phyloP scores from a whole-genome alignment of 2,888 invertebrate genomes.

The Andrena trimmerana region DNA sequence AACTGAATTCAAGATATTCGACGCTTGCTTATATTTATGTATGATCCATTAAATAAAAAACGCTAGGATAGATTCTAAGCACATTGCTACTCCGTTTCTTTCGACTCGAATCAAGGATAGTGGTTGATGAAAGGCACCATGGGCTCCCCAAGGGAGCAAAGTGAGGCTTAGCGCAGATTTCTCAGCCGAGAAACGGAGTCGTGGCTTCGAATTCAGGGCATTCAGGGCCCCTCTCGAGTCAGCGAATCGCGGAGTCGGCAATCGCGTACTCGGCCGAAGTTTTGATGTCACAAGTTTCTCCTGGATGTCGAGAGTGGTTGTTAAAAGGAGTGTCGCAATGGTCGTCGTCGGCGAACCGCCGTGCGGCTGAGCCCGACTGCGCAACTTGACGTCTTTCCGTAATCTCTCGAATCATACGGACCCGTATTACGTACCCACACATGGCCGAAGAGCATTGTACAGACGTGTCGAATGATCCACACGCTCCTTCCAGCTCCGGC shows the following conservation, averaged over 20 bases:
- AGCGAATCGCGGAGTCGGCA: constrained; percentile 61
- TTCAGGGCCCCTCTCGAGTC: constrained; percentile 10
- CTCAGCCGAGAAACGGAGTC: background rate
- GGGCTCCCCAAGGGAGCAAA: background rate
- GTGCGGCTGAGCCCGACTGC: constrained; percentile 65
- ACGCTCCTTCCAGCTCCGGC: constrained; percentile 42
- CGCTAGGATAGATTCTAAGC: too few relatives aligned
- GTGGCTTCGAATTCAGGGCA: constrained; percentile 14
- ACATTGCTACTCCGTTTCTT: too few relatives aligned
- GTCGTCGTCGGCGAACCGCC: constrained; percentile 57
- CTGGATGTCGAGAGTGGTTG: constrained; percentile 71
- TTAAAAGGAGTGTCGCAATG: constrained; percentile 73
- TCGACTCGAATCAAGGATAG: too few relatives aligned
- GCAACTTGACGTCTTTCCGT: constrained; percentile 75
- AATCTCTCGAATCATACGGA: constrained; percentile 65
- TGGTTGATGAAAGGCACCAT: background rate
- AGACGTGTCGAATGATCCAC: constrained; percentile 14
- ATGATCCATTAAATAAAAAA: too few relatives aligned
- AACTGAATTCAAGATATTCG: too few relatives aligned
- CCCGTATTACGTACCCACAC: constrained; percentile 40
- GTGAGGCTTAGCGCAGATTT: background rate
- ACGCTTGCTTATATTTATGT: too few relatives aligned
- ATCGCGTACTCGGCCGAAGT: constrained; percentile 62
- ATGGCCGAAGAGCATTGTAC: constrained; percentile 4
- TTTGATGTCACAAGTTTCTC: constrained; percentile 74